phyloP scores from a whole-genome alignment of 1,140 invertebrate genomes.

The Papilio polytes region DNA sequence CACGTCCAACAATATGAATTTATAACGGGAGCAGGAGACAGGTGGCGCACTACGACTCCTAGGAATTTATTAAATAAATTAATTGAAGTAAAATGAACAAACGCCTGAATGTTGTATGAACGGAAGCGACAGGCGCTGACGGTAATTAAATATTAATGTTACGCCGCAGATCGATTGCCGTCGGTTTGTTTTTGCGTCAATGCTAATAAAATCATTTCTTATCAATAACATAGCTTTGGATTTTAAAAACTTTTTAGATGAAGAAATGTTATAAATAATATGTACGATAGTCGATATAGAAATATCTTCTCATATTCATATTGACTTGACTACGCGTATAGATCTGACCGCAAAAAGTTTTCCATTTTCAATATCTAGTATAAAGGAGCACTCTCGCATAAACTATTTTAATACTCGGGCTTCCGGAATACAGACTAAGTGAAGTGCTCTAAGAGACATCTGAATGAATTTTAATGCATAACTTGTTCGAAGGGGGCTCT shows the following conservation, averaged over 20 bases:
- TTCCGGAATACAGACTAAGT: conserved; percentile 50
- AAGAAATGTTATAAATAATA: too few species aligned
- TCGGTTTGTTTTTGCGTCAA: not conserved
- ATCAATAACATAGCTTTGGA: not conserved
- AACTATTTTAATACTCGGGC: conserved; percentile 47
- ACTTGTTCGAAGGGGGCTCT: conserved; percentile 47
- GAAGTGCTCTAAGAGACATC: conserved; percentile 46
- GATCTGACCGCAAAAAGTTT: conserved; percentile 14
- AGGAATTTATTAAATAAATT: conserved; percentile 78
- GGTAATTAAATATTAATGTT: conserved; percentile 36
- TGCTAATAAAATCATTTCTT: not conserved
- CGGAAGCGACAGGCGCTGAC: conserved; percentile 36
- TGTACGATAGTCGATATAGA: not conserved
- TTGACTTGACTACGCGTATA: not conserved
- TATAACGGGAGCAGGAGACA: conserved; percentile 70
- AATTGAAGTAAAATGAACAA: conserved; percentile 72
- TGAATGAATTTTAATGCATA: conserved; percentile 61
- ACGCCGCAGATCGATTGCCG: conserved; percentile 1
- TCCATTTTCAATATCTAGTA: conserved; percentile 6
- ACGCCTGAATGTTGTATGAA: conserved; percentile 61
- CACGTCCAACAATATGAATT: conserved; percentile 74
- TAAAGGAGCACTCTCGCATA: conserved; percentile 33
- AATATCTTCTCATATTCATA: not conserved
- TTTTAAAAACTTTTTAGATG: not conserved
- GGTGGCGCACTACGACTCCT: conserved; percentile 59